Percentiles rank a stretch among this genome's conserved stretches.
Evolutionary conservation across 1,140 invertebrate genomes (phyloP).

Genomic region (Melipona quadrifasciata): DNA sequence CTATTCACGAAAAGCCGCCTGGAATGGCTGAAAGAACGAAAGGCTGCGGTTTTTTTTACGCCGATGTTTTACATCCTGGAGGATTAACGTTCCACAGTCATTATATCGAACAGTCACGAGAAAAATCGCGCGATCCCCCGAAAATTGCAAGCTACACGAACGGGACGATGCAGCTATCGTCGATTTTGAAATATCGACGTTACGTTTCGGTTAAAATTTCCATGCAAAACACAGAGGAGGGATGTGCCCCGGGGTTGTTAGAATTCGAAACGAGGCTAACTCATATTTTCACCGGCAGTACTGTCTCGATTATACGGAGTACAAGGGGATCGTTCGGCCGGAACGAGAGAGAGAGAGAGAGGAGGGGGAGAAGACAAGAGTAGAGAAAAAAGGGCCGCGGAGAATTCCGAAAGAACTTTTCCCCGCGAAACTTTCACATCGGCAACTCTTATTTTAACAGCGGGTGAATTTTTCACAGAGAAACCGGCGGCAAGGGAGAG

Average conservation of each 20-base stretch:
- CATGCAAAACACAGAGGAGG: not conserved
- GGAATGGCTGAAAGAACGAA: not conserved
- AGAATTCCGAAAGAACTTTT: constrained; percentile 26
- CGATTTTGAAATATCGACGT: constrained; percentile 2
- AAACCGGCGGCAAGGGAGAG: not conserved
- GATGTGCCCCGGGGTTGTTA: not conserved
- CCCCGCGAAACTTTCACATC: constrained; percentile 26
- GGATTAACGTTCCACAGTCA: too few species aligned
- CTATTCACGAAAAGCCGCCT: too few species aligned
- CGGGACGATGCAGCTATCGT: not conserved
- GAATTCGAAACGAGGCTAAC: constrained; percentile 19
- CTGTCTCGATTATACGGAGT: constrained; percentile 41
- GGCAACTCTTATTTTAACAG: constrained; percentile 50
- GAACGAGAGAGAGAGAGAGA: not conserved
- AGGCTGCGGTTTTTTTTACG: too few species aligned
- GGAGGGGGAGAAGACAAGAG: not conserved
- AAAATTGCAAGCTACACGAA: not conserved
- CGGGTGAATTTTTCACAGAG: constrained; percentile 26
- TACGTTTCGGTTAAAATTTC: not conserved
- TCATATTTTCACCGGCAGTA: not conserved
- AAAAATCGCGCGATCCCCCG: not conserved
- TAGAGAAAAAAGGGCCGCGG: not conserved
- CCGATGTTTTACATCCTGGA: too few species aligned
- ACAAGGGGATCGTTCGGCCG: constrained; percentile 14
- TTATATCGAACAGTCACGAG: not conserved